Base-by-base conservation (phyloP, 1,140 invertebrate genomes). In the Microplitis demolitor region DNA sequence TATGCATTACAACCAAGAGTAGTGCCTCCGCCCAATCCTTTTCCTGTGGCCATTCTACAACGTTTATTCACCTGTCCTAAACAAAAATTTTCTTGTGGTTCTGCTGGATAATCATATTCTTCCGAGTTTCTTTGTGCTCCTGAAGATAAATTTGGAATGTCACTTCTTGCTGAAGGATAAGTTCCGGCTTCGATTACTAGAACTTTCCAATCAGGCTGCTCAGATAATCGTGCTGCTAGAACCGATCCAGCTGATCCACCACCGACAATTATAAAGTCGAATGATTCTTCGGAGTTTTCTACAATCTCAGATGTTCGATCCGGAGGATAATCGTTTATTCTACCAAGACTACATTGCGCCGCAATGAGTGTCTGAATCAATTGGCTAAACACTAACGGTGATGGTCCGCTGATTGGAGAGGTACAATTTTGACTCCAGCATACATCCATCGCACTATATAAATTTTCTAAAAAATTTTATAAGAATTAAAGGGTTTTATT, bases 1-100 rank as follows among this genome's bases (percentile, higher is more conserved):
- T 95, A 94, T 1, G 95, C 84, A 94, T 97, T 95, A 2, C 91
- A 94, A 84, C 97, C 97, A 13, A 95, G 90, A 0, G 90, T 90
- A 1, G 92, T 92, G 9, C 90, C 91, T 2, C 96, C 96, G 2
- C 96, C 96, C 4, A 95, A 79, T 6, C 89, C 90, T 78, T 90
- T 92, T 0, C 93, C 93, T 69, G 90, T 90, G 0, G 91, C 88
- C 92, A 92, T 93, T 69, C 85, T 87, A 74, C 92, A 93, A 5
- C 83, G 82, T 33, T 88, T 83, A 8, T 88, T 80, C 31, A 60
- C 84, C 69, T 87, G 82, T 1, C 85, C 85, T 56, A 88, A 83
- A 74, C 92, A 92, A n/a, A 88, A 86, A 1, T 79, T 79, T 0
- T 78, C 77, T 74, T 92, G 88, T 0, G 89, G 87, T 58, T 92